Percentiles rank a stretch among this genome's conserved stretches.
phyloP scores from a whole-genome alignment of 2,113 vertebrate species.

The Gymnorhina tibicen region DNA sequence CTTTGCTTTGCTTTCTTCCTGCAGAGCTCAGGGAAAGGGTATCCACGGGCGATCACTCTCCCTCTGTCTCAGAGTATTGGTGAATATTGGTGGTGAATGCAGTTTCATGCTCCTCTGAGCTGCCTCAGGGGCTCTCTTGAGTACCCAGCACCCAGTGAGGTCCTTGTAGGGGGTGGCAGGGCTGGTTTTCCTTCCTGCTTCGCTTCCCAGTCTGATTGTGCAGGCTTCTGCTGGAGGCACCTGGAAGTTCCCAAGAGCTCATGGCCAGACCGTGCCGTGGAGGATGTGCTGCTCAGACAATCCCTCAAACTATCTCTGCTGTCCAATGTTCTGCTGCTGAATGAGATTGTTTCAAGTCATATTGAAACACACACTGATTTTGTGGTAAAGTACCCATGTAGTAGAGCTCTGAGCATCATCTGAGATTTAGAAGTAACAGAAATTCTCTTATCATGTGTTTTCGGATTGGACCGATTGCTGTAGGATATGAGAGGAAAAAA shows the following conservation, averaged over 20 bases:
- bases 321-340: background rate
- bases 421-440: background rate
- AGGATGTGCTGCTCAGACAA: background rate
- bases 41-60: background rate
- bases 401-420: background rate
- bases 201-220: background rate
- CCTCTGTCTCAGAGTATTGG: accelerated
- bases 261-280: background rate
- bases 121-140: background rate
- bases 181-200: background rate
- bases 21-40: no score
- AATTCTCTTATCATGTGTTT: background rate
- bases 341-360: background rate
- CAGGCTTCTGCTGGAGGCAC: background rate
- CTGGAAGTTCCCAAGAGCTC: background rate
- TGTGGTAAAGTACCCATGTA: background rate
- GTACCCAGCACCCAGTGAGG: accelerated
- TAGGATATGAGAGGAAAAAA: background rate
- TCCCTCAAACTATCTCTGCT: background rate
- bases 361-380: background rate
- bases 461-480: background rate
- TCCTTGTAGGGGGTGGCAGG: no score
- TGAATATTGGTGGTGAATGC: background rate
- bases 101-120: background rate
- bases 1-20: background rate